Base-by-base conservation (phyloP, 2,113 vertebrate genomes). In the Fulica atra region DNA sequence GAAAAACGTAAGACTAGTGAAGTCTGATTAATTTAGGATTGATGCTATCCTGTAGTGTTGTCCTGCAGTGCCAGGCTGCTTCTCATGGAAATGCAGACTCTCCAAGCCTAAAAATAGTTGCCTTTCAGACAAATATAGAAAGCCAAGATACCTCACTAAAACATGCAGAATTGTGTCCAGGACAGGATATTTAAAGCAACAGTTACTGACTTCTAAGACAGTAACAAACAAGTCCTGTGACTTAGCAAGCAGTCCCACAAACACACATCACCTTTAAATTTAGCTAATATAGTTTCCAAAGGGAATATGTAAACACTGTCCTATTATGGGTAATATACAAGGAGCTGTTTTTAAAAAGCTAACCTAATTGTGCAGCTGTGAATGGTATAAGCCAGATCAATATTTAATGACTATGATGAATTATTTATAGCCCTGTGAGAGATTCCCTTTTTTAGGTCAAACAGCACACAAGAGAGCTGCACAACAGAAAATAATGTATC, bases 381-480 rank as follows among this genome's bases (percentile, higher is more conserved):
- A 96, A 96, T 97, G 96, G 86, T 96, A 97, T 91, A 96, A 97
- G 66, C 81, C 71, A 76, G 95, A 97, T 98, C 98, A 98, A 98
- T 98, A 98, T 97, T 97, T 98, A 97, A 98, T 98, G 92, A 96
- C 89, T 97, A 4, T 74, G 82, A 90, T 98, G 92, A 85, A 98
- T 98, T 98, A 98, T 98, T 98, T 97, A 98, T 97, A 95, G 84
- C 69, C 89, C 94, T 91, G 69, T 50, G 88, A 96, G 97, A 97
- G 74, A 96, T 86, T 96, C 85, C 77, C 74, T 81, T 96, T 97
- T 94, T 89, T 95, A 97, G 74, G 92, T 92, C 86, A 93, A 93
- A 92, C 92, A 91, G 36, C 71, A 89, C 83, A 90, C 66, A 60
- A 56, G 92, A 97, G 91, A 87, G 93, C 79, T 85, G 50, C 53